These are phyloP conservation scores for Vesta saturnalis DNA, from an alignment of 2,888 invertebrate species.

Conservation along the genomic window DNA sequence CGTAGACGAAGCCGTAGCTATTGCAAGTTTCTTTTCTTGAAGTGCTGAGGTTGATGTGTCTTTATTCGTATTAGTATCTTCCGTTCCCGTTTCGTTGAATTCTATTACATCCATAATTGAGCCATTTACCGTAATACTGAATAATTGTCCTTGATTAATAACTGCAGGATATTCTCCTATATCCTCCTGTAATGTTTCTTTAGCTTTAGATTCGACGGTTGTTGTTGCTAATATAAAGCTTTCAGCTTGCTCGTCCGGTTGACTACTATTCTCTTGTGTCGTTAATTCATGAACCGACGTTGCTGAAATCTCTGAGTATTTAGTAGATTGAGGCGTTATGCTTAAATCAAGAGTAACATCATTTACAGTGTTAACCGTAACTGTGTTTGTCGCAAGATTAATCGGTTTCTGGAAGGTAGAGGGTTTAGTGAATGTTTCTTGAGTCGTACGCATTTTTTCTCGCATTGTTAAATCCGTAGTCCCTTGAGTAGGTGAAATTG, in stretches of 20 bases:
- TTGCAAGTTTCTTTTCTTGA: conserved; percentile 26
- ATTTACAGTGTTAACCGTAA: conserved; percentile 36
- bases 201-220: conserved; percentile 42
- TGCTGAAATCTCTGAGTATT: conserved; percentile 36
- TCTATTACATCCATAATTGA: conserved; percentile 61
- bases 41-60: conserved; percentile 34
- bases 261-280: conserved; percentile 38
- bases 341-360: conserved; percentile 45
- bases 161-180: conserved; percentile 58
- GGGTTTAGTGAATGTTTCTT: conserved; percentile 23
- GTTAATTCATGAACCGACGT: conserved; percentile 36
- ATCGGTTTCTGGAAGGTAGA: conserved; percentile 18
- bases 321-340: conserved; percentile 36
- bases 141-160: conserved; percentile 61
- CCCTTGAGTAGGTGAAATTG: conserved; percentile 48
- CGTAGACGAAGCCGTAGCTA: conserved; percentile 17
- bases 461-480: conserved; percentile 33
- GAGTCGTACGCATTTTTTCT: conserved; percentile 12
- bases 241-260: conserved; percentile 44
- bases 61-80: conserved; percentile 44
- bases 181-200: conserved; percentile 37
- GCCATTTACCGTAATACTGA: conserved; percentile 61
- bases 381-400: conserved; percentile 18
- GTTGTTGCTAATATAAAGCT: conserved; percentile 33
- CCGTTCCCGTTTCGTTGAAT: conserved; percentile 56